Evolutionary conservation across 2,888 invertebrate species (phyloP).

Genomic region (Seira sanloemensis): DNA sequence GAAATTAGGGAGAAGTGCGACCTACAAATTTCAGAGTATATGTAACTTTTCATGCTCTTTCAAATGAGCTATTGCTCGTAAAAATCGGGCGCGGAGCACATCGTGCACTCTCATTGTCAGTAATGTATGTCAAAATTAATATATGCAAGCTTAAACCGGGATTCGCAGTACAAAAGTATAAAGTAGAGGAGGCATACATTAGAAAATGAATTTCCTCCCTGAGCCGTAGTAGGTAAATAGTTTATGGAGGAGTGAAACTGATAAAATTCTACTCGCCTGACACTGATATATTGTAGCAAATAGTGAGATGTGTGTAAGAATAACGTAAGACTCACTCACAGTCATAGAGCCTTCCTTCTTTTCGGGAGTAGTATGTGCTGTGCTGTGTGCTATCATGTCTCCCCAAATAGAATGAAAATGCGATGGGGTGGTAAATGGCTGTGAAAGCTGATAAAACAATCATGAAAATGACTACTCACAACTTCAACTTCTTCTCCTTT

Average conservation of each 20-base stretch:
- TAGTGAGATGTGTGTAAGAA: neutral
- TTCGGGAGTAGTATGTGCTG: neutral
- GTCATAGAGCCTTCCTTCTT: neutral
- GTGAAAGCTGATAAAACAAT: constrained; percentile 68
- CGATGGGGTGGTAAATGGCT: constrained; percentile 67
- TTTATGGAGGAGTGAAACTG: constrained; percentile 27
- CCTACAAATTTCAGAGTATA: too few species aligned
- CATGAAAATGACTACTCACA: constrained; percentile 50
- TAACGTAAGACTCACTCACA: neutral
- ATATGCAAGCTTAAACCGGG: neutral
- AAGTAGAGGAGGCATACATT: constrained; percentile 28
- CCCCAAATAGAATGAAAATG: constrained; percentile 42
- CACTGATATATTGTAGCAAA: constrained; percentile 47
- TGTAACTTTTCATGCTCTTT: too few species aligned
- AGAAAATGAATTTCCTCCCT: constrained; percentile 38
- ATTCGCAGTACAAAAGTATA: neutral
- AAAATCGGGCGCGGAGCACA: too few species aligned
- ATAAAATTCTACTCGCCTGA: constrained; percentile 49
- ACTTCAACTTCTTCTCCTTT: neutral
- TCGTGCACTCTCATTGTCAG: too few species aligned
- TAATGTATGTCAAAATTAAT: neutral
- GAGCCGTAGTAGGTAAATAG: constrained; percentile 34
- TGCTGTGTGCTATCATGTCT: neutral
- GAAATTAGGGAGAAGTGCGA: too few species aligned
- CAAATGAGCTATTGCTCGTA: too few species aligned